Evolutionary conservation across 92 coral and sea anemone species (phyloP), one percentile per base, ranked within the genome.

Genomic region (Muricea muricata): DNA sequence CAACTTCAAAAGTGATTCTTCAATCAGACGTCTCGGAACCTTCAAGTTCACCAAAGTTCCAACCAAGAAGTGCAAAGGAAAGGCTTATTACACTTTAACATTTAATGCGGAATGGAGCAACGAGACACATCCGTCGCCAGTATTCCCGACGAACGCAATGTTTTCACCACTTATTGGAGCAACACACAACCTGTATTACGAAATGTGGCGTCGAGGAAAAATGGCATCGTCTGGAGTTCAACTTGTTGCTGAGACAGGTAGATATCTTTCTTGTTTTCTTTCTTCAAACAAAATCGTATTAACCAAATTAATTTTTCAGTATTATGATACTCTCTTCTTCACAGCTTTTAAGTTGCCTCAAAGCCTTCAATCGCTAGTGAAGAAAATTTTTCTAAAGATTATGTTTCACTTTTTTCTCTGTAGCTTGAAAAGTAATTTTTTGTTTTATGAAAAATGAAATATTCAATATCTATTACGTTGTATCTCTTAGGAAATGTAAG

Each of bases 161-260:
- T 91, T 91, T 60, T 91, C 94, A 4, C 83, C 69, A 15, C 84
- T 88, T 26, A 79, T 91, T 29, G 92, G 87, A 54, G 90, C 92
- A 8, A 78, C 92, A 1, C 94, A 91, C 82, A 75, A 83, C 39
- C 72, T 55, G 56, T 74, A 57, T 13, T 91, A 91, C 87, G 79
- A 70, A 21, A 73, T 91, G 67, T 91, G 94, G 94, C 81, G 88
- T 9, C 73, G 83, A 0, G 88, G 83, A n/a, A 58, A 60, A 34
- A 72, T 63, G 41, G 92, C 94, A 3, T 81, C 92, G n/a, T 20
- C 34, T 20, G 94, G 94, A 20, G 92, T 91, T n/a, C 39, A 78
- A 56, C 7, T 0, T 6, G 91, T 91, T 11, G 94, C 94, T 0
- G 94, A 91, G 79, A 30, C 35, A 31, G 94, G 94, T 89, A 24